Conservation (phyloP, 2,888 invertebrate species). For the Pseudeuparius sepicola region DNA sequence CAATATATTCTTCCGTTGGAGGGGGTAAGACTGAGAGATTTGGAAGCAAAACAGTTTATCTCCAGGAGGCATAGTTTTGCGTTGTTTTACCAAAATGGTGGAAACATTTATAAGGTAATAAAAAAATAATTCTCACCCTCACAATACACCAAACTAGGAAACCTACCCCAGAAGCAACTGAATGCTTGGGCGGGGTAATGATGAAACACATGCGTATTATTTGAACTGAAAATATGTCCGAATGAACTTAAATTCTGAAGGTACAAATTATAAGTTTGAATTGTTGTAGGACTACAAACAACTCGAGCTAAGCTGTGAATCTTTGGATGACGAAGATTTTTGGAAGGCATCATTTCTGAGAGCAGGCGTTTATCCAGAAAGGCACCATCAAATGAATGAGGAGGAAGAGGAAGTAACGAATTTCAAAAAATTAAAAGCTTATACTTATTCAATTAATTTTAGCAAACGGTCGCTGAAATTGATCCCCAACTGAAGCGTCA, state of each 20-base stretch:
- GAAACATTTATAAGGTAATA: slow-evolving; percentile 83
- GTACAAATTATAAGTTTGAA: no score
- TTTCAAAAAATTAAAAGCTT: background rate
- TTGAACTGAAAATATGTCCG: no score
- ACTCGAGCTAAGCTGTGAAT: slow-evolving; percentile 95
- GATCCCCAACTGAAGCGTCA: slow-evolving; percentile 94
- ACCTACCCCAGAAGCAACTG: no score
- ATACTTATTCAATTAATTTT: slow-evolving; percentile 9
- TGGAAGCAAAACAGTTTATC: slow-evolving; percentile 91
- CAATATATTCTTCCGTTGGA: slow-evolving; percentile 98
- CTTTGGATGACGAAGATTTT: slow-evolving; percentile 92
- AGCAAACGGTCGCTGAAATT: slow-evolving; percentile 13
- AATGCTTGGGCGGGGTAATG: no score
- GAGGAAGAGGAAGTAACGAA: background rate
- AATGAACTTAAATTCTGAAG: no score
- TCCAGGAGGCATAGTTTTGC: slow-evolving; percentile 95
- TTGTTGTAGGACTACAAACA: slow-evolving; percentile 84
- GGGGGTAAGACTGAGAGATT: slow-evolving; percentile 89
- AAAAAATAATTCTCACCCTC: background rate
- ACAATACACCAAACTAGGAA: no score
- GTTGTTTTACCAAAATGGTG: slow-evolving; percentile 92
- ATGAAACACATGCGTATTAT: no score
- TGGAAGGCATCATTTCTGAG: slow-evolving; percentile 99
- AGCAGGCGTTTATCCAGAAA: slow-evolving; percentile 99
- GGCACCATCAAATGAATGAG: slow-evolving; percentile 58